A percentile compares a stretch with the other conserved stretches of the same genome.
phyloP scores from a whole-genome alignment of 2,888 invertebrate genomes.

The Cryptocheilus praepositus region DNA sequence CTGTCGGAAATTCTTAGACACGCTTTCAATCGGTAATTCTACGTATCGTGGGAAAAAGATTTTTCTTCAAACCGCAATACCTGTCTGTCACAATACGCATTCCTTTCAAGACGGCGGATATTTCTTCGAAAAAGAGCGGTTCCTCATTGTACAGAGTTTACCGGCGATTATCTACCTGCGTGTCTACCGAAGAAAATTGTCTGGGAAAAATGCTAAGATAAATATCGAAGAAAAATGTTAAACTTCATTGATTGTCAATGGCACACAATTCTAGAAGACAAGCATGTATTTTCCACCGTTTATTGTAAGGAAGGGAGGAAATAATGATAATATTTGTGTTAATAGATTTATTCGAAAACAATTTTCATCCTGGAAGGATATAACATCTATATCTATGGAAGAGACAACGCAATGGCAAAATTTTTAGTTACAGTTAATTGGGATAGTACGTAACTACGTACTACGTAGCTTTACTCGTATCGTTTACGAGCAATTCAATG shows the following conservation, averaged over 20 bases:
- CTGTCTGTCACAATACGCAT: too few relatives aligned
- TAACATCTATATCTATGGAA: conserved; percentile 35
- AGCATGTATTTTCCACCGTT: not conserved
- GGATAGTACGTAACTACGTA: conserved; percentile 15
- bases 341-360: conserved; percentile 57
- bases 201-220: too few relatives aligned
- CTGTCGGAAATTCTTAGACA: too few relatives aligned
- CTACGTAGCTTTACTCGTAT: conserved; percentile 4
- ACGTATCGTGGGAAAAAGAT: too few relatives aligned
- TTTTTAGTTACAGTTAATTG: conserved; percentile 16
- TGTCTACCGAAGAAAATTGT: too few relatives aligned
- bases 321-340: conserved; percentile 15
- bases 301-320: not conserved
- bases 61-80: too few relatives aligned
- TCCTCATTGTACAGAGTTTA: too few relatives aligned
- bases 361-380: conserved; percentile 31
- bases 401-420: conserved; percentile 26
- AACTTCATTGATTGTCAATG: not conserved
- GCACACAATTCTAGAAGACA: not conserved
- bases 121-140: too few relatives aligned
- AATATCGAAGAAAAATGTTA: too few relatives aligned
- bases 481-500: conserved; percentile 3
- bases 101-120: too few relatives aligned
- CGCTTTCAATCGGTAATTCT: too few relatives aligned
- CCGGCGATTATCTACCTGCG: too few relatives aligned